Evolutionary conservation across 2,113 vertebrate genomes (phyloP), one percentile per base, ranked within the genome.

Genomic region (Podilymbus podiceps): DNA sequence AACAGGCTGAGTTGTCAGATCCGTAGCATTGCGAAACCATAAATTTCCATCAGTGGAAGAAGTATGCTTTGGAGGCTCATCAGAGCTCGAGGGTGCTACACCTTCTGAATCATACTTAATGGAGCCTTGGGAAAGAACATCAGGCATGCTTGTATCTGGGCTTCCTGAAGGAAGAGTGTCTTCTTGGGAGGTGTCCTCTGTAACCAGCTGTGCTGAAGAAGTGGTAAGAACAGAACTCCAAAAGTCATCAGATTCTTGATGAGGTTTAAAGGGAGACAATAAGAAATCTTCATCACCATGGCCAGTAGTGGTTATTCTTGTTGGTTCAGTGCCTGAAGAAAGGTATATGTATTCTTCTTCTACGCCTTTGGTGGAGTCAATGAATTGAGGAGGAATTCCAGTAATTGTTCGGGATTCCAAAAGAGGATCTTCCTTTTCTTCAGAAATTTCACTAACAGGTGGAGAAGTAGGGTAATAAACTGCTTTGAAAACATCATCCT

Each of bases 161-260:
- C 77, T 97, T 96, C 97, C 97, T 66, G 97, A 98, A 87, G 97
- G 95, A 95, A 96, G 94, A 23, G 78, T 59, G 33, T 97, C 96
- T 88, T 97, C 97, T 8, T 81, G 97, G 38, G 96, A 97, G 38
- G 91, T 73, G 27, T 97, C 91, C n/a, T 97, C 96, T 31, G 95
- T 95, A 91, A 83, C 27, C 59, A 93, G 76, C 2, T 91, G 86
- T 38, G 78, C 44, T 33, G 98, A 82, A 31, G 98, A 97, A 42
- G 86, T 93, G 23, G 96, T 93, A n/a, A 93, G 96, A 72, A 95
- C 91, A 3, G 98, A 97, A 72, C 93, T 97, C 82, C 97, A 98
- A 86, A 97, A 96, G 80, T 98, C 96, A 47, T 98, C 97, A 11
- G 93, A 81, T 75, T 96, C 95, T 8, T 38, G 52, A 47, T 83